Base-by-base conservation (phyloP, 2,113 vertebrate genomes). In the Salvelinus sp. region DNA sequence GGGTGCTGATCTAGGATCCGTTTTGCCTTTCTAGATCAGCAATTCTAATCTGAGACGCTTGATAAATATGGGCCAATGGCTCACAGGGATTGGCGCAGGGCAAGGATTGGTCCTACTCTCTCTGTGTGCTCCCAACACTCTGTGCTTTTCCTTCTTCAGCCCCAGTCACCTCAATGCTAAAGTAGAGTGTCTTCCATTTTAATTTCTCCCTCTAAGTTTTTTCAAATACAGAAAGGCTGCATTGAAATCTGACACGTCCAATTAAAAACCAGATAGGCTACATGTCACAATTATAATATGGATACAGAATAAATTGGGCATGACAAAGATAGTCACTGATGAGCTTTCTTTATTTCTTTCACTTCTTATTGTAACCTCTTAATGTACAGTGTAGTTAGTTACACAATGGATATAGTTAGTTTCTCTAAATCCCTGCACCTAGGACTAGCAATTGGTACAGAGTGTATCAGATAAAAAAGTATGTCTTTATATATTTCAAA, bases 361-460 rank as follows among this genome's bases (percentile, higher is more conserved):
- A 25, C 76, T 83, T 74, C 65, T 27, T 63, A 66, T 23, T 76
- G 50, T 82, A 80, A 79, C 86, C 69, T 82, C n/a, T 47, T 48
- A 4, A 22, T 91, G 85, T 88, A 86, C 27, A 84, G 44, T 88
- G 84, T 33, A 82, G 64, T 73, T 33, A 82, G 64, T 74, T 76
- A 72, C 22, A 78, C 64, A 5, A 28, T 63, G 47, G 83, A 91
- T 82, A 82, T 27, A 64, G 84, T 89, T 80, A n/a, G 79, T 87
- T 90, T 87, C 63, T 67, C 76, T 58, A 64, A 69, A 69, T 69
- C 73, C 77, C 74, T 74, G 74, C 28, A 73, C n/a, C n/a, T 66
- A 78, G 62, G 44, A 62, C 28, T 14, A 63, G 20, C 14, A 77
- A 63, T 68, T 70, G 76, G 83, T 88, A 79, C 79, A 76, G 73